Evolutionary conservation across 1,140 invertebrate species (phyloP).

Genomic region (Dryas iulia): DNA sequence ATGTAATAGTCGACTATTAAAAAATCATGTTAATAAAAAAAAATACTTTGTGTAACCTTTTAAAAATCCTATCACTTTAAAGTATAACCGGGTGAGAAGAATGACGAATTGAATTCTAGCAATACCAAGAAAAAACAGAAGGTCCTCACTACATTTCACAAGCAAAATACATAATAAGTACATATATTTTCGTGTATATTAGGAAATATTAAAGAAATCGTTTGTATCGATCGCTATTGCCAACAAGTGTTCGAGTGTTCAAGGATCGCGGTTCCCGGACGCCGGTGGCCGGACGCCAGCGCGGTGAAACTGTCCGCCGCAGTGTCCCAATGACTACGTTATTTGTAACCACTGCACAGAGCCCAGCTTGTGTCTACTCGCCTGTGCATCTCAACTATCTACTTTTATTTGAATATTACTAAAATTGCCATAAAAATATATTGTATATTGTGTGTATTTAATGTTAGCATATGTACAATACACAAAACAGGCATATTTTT

Average conservation of each 20-base stretch:
- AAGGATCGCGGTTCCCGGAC: constrained; percentile 11
- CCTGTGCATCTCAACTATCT: background rate
- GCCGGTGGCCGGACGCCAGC: too few relatives aligned
- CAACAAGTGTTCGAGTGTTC: background rate
- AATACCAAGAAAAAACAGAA: background rate
- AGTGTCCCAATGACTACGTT: constrained; percentile 10
- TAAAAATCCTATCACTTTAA: too few relatives aligned
- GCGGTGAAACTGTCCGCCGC: constrained; percentile 3
- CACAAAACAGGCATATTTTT: too few relatives aligned
- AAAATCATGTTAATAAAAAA: too few relatives aligned
- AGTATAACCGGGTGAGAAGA: too few relatives aligned
- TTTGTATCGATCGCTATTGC: background rate
- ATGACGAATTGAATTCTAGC: background rate
- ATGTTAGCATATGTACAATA: too few relatives aligned
- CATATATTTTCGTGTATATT: background rate
- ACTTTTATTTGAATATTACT: background rate
- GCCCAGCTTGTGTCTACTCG: background rate
- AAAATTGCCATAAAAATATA: too few relatives aligned
- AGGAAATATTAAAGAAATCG: constrained; percentile 6
- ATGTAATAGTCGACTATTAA: too few relatives aligned
- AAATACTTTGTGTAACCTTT: too few relatives aligned
- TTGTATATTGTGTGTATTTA: too few relatives aligned
- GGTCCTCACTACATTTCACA: background rate
- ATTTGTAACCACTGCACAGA: constrained; percentile 7
- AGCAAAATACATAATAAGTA: background rate